Conservation (phyloP, 92 coral and sea anemone genomes). For the Zoanthus solanderi region DNA sequence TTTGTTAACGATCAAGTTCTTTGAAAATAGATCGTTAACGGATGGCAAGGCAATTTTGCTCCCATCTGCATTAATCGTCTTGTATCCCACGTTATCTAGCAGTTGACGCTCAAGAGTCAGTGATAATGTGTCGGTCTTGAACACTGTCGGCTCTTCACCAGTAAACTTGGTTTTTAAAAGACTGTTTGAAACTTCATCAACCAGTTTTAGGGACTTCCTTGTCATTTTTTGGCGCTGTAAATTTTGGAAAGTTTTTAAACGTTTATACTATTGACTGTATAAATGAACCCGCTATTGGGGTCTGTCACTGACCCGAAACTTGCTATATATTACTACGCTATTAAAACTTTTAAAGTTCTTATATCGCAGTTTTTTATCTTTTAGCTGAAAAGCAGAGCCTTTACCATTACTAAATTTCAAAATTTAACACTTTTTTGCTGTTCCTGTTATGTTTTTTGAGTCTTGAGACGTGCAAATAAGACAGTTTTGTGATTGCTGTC, state of each 20-base stretch:
- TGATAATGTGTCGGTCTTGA: constrained; percentile 8
- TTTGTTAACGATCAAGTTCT: background rate
- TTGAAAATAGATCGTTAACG: background rate
- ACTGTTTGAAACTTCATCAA: constrained; percentile 22
- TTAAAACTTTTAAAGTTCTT: too few species aligned
- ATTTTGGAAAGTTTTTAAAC: background rate
- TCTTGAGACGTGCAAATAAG: too few species aligned
- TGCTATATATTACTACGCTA: too few species aligned
- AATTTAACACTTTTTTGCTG: too few species aligned
- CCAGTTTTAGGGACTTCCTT: constrained; percentile 19
- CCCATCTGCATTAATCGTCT: constrained; percentile 23
- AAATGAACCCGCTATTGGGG: too few species aligned
- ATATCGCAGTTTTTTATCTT: too few species aligned
- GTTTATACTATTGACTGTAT: background rate
- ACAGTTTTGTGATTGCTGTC: too few species aligned
- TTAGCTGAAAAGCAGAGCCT: too few species aligned
- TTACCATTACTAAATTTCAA: too few species aligned
- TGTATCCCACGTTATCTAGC: constrained; percentile 16
- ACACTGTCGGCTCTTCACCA: constrained; percentile 35
- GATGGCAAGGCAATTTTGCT: constrained; percentile 27
- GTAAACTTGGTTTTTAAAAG: constrained; percentile 26
- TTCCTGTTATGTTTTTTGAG: too few species aligned
- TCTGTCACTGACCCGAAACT: too few species aligned
- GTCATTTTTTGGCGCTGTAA: constrained; percentile 31
- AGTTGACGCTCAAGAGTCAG: constrained; percentile 20